Evolutionary conservation across 2,113 vertebrate species (phyloP), one percentile per base, ranked within the genome.

Genomic region (Xyliphius kryptos): DNA sequence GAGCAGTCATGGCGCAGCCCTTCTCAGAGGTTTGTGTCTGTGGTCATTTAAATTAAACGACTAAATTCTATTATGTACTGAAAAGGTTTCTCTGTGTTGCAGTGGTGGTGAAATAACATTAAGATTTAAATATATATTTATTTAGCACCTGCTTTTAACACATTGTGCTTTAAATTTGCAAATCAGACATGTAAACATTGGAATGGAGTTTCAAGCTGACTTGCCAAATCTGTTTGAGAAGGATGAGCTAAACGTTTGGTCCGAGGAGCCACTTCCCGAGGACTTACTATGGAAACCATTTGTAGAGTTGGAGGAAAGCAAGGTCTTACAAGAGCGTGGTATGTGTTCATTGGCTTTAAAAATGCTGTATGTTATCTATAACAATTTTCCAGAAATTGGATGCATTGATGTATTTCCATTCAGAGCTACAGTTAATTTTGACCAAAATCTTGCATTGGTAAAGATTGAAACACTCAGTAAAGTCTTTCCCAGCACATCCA

Each of bases 231-330:
- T 75, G 3, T 17, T 7, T 8, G 21, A 53, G 8, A 16, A 7
- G 1, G 12, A 64, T 2, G 36, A 26, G 7, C 41, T 55, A 16
- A 57, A 1, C 6, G 3, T n/a, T 5, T 20, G 36, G 64, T 6
- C 67, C n/a, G 64, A 77, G 11, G 73, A 81, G 16, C 70, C 56
- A 0, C 62, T 63, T 1, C 10, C 10, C 22, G 88, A 86, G 5
- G 67, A 84, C 63, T 54, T 87, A 43, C 78, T 88, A 9, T 90
- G 88, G 88, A 85, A 81, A 79, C 86, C 87, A 7, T 76, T 68
- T 75, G 50, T 56, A 1, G 72, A 75, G 41, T 76, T 87, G 47
- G 64, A 73, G 6, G 60, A 80, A 40, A 78, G 66, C 6, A 37
- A 56, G n/a, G 26, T 36, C 13, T 16, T 61, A 26, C 81, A 82